A percentile compares a stretch with the other conserved stretches of the same genome.
These are phyloP conservation scores for Drosophila villosipedis DNA, from an alignment of 2,888 invertebrate genomes.

Conservation along the genomic window DNA sequence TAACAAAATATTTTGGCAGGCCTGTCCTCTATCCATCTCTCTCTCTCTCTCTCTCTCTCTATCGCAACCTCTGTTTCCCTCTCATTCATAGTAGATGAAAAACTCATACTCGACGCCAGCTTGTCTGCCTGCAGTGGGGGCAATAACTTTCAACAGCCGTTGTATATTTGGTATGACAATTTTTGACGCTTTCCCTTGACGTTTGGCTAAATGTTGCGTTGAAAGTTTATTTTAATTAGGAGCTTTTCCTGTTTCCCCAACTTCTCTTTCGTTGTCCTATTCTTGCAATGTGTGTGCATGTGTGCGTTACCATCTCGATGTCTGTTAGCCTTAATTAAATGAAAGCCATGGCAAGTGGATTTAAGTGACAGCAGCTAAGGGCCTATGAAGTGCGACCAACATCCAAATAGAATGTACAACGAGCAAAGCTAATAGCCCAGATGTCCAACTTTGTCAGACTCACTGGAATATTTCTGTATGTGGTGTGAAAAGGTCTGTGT, in stretches of 20 bases:
- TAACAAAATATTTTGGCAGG: slow-evolving; percentile 46
- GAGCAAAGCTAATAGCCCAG: slow-evolving; percentile 35
- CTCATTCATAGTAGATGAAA: slow-evolving; percentile 26
- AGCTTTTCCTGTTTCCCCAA: slow-evolving; percentile 31
- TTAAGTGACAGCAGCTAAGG: slow-evolving; percentile 33
- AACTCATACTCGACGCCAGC: slow-evolving; percentile 19
- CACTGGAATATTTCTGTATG: not conserved
- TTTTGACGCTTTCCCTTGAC: slow-evolving; percentile 45
- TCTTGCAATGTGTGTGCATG: not conserved
- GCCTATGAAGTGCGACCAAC: slow-evolving; percentile 25
- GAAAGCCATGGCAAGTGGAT: slow-evolving; percentile 31
- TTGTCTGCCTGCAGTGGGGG: slow-evolving; percentile 19
- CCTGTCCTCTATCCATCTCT: not conserved
- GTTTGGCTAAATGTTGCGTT: slow-evolving; percentile 56
- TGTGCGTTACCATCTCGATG: slow-evolving; percentile 9
- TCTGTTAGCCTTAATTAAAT: slow-evolving; percentile 51
- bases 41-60: not conserved
- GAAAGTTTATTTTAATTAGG: slow-evolving; percentile 69
- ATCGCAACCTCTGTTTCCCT: too few species aligned
- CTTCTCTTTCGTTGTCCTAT: too few species aligned
- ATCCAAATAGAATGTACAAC: slow-evolving; percentile 23
- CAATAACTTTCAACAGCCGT: slow-evolving; percentile 54
- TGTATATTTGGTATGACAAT: slow-evolving; percentile 39
- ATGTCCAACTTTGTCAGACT: slow-evolving; percentile 16
- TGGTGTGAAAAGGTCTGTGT: slow-evolving; percentile 3